Percentiles rank a stretch among this genome's conserved stretches.
These are phyloP conservation scores for Cochlearius cochlearius DNA, from an alignment of 2,113 vertebrate genomes.

Conservation along the genomic window DNA sequence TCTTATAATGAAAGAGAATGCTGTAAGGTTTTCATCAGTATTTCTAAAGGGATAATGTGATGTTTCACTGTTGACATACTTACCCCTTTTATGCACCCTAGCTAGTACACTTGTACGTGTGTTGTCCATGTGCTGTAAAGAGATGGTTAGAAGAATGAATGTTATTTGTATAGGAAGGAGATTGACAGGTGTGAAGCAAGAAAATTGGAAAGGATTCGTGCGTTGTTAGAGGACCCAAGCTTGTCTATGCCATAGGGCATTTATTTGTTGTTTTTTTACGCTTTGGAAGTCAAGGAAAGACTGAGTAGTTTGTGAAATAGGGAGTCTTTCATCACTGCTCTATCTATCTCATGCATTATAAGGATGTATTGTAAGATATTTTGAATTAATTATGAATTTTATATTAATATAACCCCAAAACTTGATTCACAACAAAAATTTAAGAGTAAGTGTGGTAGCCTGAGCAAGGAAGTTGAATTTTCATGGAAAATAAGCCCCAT, in stretches of 20 bases:
- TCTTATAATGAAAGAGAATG: background rate
- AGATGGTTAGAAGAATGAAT: background rate
- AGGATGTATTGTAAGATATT: background rate
- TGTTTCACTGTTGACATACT: background rate
- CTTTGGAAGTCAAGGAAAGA: background rate
- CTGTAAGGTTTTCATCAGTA: background rate
- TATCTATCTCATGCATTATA: background rate
- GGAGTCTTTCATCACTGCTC: background rate
- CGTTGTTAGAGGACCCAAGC: background rate
- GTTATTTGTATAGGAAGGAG: background rate
- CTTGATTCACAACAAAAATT: background rate
- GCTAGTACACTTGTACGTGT: accelerated
- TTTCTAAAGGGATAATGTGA: background rate
- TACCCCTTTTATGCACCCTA: accelerated
- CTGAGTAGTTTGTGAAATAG: background rate
- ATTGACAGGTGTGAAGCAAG: background rate
- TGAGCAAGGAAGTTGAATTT: background rate
- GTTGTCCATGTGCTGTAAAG: background rate
- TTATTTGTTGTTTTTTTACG: background rate
- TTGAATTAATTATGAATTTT: background rate
- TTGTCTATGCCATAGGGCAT: background rate
- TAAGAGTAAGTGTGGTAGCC: background rate
- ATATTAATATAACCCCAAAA: background rate
- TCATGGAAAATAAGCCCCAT: background rate
- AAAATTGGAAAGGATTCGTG: background rate